Evolutionary conservation across 2,797 vertebrate genomes (phyloP).

Genomic region (Notolabrus celidotus): DNA sequence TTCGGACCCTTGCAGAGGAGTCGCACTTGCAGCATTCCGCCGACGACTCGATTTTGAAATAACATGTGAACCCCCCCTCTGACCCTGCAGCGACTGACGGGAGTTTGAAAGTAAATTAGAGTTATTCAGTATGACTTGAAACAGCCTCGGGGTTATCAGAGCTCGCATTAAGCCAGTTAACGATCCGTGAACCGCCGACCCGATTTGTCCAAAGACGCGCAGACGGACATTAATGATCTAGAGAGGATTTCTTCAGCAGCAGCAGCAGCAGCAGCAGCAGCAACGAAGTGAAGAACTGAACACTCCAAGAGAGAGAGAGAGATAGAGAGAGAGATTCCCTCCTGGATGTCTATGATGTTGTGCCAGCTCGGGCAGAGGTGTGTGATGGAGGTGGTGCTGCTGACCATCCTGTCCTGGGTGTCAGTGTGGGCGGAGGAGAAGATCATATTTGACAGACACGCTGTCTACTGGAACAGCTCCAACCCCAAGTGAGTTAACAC

Average conservation of each 20-base stretch:
- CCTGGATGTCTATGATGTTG: slow-evolving; percentile 74
- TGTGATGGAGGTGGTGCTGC: slow-evolving; percentile 87
- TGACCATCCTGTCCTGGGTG: slow-evolving; percentile 89
- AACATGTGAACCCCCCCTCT: slow-evolving; percentile 49
- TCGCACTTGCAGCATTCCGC: slow-evolving; percentile 54
- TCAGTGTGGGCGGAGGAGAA: slow-evolving; percentile 93
- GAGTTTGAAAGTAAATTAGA: slow-evolving; percentile 57
- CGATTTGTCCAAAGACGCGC: slow-evolving; percentile 53
- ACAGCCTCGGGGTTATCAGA: slow-evolving; percentile 25
- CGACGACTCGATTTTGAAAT: slow-evolving; percentile 43
- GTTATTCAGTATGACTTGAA: slow-evolving; percentile 73
- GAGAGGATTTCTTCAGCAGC: slow-evolving; percentile 67
- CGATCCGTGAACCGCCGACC: slow-evolving; percentile 53
- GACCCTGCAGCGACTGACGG: neutral
- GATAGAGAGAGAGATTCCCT: slow-evolving; percentile 27
- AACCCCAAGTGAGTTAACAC: slow-evolving; percentile 90
- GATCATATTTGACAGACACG: slow-evolving; percentile 93
- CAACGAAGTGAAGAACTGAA: slow-evolving; percentile 51
- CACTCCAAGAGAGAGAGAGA: slow-evolving; percentile 15
- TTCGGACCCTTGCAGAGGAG: slow-evolving; percentile 67
- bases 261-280: slow-evolving; percentile 49
- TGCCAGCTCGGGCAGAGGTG: slow-evolving; percentile 75
- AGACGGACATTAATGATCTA: slow-evolving; percentile 70
- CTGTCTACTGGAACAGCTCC: slow-evolving; percentile 98
- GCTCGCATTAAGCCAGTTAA: slow-evolving; percentile 46